Evolutionary conservation across 1,140 invertebrate species (phyloP), one percentile per base, ranked within the genome.

Genomic region (Zaprionus inermis): DNA sequence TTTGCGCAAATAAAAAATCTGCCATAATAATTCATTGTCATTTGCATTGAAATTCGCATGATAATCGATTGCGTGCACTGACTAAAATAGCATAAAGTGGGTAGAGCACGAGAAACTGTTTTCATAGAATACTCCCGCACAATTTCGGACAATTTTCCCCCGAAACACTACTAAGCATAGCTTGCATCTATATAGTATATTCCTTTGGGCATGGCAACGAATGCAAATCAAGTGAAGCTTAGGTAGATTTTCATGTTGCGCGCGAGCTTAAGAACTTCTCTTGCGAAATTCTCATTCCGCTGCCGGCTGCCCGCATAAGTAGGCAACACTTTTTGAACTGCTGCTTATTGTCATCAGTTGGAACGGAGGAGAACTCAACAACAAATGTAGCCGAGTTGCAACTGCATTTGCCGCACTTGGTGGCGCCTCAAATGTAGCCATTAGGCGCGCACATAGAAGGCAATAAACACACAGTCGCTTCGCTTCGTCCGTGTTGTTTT

Each of bases 381-480:
- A 61, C 32, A 28, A 41, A 41, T 44, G n/a, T 16, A 14, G 32
- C n/a, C 32, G 18, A 74, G 54, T 38, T 22, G 51, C 51, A n/a
- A 54, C 24, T 30, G n/a, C 61, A 41, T 12, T 41, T 22, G 38
- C n/a, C 6, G 6, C 30, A 32, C 5, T 36, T n/a, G n/a, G 54
- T 56, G 30, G 67, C 28, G 59, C 59, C 24, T 52, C 67, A 68
- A 88, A 75, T 88, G 77, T 72, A 83, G 67, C 78, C 84, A 83
- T 89, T 88, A 89, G 60, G 65, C 61, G 67, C 36, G 61, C 83
- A 79, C 84, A 89, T 89, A 78, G 80, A 88, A 88, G 82, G 83
- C 83, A 83, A 88, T 88, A 88, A 88, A 89, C 83, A 82, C 76
- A 67, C 68, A 72, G n/a, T n/a, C n/a, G n/a, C n/a, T n/a, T n/a